Evolutionary conservation across 2,113 vertebrate genomes (phyloP).

Genomic region (Boulengeromyrus knoepffleri): DNA sequence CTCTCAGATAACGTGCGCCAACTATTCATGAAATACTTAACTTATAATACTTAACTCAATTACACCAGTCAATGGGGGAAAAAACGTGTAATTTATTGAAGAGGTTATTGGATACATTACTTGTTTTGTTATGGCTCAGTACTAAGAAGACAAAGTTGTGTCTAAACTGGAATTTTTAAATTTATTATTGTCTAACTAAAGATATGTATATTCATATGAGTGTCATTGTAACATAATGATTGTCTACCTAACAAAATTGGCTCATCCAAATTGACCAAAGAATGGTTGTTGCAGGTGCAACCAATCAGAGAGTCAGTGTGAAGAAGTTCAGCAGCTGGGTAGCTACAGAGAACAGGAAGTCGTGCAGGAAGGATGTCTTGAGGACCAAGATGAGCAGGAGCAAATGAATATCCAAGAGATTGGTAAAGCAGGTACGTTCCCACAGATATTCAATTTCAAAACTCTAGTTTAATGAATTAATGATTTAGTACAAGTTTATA

Average conservation of each 20-base stretch:
- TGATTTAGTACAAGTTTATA: not conserved
- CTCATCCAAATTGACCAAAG: not conserved
- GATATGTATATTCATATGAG: not conserved
- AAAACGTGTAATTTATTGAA: not conserved
- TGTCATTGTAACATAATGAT: not conserved
- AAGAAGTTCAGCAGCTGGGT: constrained; percentile 25
- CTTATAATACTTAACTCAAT: not conserved
- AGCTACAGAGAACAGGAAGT: constrained; percentile 35
- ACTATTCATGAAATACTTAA: not conserved
- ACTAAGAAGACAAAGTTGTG: not conserved
- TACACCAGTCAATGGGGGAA: not conserved
- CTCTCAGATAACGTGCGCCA: not conserved
- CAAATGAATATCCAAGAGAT: constrained; percentile 51
- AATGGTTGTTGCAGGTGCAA: constrained; percentile 42
- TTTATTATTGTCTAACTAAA: not conserved
- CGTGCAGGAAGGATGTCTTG: constrained; percentile 51
- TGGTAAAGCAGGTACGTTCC: constrained; percentile 53
- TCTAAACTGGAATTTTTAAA: not conserved
- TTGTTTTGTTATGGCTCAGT: not conserved
- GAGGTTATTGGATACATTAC: not conserved
- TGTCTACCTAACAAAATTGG: not conserved
- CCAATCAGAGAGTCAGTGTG: constrained; percentile 43
- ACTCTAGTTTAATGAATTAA: not conserved
- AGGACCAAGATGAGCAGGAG: constrained; percentile 45
- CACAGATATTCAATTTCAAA: not conserved